Conservation (phyloP, 2,113 vertebrate genomes). For the Passerina amoena region DNA sequence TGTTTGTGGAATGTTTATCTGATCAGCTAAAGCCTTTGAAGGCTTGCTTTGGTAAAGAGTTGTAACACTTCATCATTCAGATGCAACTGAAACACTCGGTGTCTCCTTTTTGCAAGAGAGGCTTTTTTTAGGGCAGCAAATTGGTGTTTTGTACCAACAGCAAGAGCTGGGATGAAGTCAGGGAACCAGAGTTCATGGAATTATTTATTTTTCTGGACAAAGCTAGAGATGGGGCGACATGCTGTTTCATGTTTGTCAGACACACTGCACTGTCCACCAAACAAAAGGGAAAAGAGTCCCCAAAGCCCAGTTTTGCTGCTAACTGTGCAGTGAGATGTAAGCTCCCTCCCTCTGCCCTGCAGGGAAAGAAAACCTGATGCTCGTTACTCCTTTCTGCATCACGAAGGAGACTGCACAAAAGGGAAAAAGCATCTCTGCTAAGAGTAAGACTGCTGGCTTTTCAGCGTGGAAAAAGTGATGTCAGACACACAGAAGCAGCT, state of each 20-base stretch:
- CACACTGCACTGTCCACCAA: not conserved
- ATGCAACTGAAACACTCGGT: not conserved
- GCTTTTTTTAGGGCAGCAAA: not conserved
- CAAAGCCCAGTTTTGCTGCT: not conserved
- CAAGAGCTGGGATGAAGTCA: not conserved
- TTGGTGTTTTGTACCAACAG: not conserved
- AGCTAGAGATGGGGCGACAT: not conserved
- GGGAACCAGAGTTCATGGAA: not conserved
- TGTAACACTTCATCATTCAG: slow-evolving; percentile 61
- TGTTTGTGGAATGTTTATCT: slow-evolving; percentile 55
- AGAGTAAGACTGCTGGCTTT: not conserved
- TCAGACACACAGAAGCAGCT: not conserved
- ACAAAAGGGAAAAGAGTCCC: fast-evolving
- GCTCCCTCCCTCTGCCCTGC: not conserved
- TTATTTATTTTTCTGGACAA: not conserved
- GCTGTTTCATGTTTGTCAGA: not conserved
- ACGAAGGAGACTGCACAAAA: not conserved
- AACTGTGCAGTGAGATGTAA: not conserved
- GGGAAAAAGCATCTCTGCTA: not conserved
- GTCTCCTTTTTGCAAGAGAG: not conserved
- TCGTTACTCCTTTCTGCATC: not conserved
- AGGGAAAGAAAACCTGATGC: not conserved
- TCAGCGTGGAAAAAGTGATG: not conserved
- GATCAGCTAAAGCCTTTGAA: slow-evolving; percentile 51
- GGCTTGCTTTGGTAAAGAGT: slow-evolving; percentile 45